phyloP scores from a whole-genome alignment of 2,113 vertebrate species.

The Brachirus orientalis region DNA sequence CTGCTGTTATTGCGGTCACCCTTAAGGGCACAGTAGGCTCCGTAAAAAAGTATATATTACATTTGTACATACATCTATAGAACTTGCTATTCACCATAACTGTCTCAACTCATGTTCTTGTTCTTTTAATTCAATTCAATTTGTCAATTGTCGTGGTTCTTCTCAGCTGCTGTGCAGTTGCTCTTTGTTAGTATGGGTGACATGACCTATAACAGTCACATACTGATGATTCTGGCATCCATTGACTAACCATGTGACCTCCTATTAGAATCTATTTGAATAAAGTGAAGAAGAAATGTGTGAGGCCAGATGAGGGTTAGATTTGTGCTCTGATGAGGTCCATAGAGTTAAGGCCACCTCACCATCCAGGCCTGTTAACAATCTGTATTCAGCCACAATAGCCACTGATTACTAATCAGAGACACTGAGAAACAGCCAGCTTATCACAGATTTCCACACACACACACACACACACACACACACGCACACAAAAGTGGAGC shows the following conservation, averaged over 20 bases:
- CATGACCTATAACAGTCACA: not conserved
- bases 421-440: slow-evolving; percentile 55
- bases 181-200: not conserved
- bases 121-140: too few species aligned
- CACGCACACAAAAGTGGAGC: slow-evolving; percentile 19
- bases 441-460: slow-evolving; percentile 32
- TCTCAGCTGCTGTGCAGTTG: not conserved
- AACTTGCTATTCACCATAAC: too few species aligned
- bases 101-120: too few species aligned
- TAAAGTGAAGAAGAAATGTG: slow-evolving; percentile 25
- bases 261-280: slow-evolving; percentile 42
- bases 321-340: slow-evolving; percentile 69
- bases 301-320: slow-evolving; percentile 42
- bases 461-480: slow-evolving; percentile 33
- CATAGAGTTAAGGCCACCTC: slow-evolving; percentile 41
- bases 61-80: too few species aligned
- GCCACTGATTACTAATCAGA: slow-evolving; percentile 79
- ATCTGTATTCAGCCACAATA: slow-evolving; percentile 76
- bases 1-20: too few species aligned
- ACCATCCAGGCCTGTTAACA: slow-evolving; percentile 61
- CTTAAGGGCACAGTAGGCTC: too few species aligned
- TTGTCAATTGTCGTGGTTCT: not conserved
- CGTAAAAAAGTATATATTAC: too few species aligned
- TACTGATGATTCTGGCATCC: not conserved
- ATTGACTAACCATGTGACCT: slow-evolving; percentile 37